A percentile compares a stretch with the other conserved stretches of the same genome.
Conservation (phyloP, 2,113 vertebrate species). For the Anarrhichthys ocellatus region DNA sequence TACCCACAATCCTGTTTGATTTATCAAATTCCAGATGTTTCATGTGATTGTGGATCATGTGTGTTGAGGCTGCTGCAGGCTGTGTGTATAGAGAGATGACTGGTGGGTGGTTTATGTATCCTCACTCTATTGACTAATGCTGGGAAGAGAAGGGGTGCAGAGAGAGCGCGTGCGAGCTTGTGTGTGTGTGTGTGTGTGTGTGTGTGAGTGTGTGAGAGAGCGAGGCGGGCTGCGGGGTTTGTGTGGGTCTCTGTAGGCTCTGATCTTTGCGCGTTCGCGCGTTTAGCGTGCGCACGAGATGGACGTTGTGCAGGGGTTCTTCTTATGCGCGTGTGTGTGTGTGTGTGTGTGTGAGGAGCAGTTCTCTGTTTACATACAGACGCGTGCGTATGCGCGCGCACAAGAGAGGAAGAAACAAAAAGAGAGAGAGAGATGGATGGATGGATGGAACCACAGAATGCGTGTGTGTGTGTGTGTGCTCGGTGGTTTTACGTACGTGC, state of each 20-base stretch:
- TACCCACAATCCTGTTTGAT: neutral
- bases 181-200: neutral
- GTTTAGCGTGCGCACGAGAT: slow-evolving; percentile 23
- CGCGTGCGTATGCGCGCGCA: neutral
- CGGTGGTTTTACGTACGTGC: neutral
- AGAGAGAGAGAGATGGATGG: neutral
- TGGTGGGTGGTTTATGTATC: slow-evolving; percentile 72
- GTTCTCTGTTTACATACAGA: neutral
- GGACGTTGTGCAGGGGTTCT: slow-evolving; percentile 23
- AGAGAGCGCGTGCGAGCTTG: neutral
- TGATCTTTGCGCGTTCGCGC: slow-evolving; percentile 33
- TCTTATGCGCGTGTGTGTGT: neutral
- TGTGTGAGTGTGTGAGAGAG: neutral
- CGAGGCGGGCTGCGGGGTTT: slow-evolving; percentile 49
- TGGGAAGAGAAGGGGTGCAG: slow-evolving; percentile 60
- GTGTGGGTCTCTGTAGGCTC: slow-evolving; percentile 46
- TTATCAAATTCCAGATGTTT: neutral
- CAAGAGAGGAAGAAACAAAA: neutral
- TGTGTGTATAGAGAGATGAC: slow-evolving; percentile 5
- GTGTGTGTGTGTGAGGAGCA: neutral
- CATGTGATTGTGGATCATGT: neutral
- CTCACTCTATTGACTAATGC: slow-evolving; percentile 74
- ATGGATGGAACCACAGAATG: slow-evolving; percentile 45
- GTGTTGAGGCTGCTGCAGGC: no score
- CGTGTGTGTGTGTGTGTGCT: neutral